A percentile compares a stretch with the other conserved stretches of the same genome.
Evolutionary conservation across 2,888 invertebrate genomes (phyloP).

Genomic region (Ectropis crepuscularia): DNA sequence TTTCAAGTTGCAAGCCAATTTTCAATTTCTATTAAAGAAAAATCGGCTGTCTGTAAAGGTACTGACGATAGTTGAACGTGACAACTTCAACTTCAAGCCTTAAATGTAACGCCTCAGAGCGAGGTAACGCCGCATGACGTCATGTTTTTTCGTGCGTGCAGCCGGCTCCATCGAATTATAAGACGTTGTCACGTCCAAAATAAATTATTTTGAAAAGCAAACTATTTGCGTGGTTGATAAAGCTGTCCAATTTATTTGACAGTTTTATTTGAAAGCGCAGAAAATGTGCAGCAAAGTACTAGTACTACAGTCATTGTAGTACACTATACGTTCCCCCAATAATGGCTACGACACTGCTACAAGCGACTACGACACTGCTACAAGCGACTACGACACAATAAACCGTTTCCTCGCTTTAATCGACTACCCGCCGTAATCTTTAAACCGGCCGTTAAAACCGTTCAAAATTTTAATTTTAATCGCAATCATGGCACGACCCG

Average conservation of each 20-base stretch:
- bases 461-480: constrained; percentile 37
- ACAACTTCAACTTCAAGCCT: no score
- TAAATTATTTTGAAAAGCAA: no score
- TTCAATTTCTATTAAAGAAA: no score
- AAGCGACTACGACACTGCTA: constrained; percentile 19
- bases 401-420: constrained; percentile 18
- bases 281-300: constrained; percentile 16
- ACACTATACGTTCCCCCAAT: constrained; percentile 15
- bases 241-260: not conserved
- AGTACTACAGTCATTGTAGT: constrained; percentile 23
- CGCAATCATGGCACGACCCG: constrained; percentile 46
- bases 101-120: no score
- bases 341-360: constrained; percentile 24
- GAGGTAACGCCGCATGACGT: no score
- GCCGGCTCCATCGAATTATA: no score
- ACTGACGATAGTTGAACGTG: no score
- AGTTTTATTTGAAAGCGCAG: not conserved
- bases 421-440: constrained; percentile 22
- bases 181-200: no score
- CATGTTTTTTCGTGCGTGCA: no score
- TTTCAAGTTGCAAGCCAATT: no score
- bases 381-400: constrained; percentile 16
- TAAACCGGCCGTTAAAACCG: constrained; percentile 22
- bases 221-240: not conserved
- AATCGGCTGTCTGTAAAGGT: no score